Evolutionary conservation across 2,797 vertebrate species (phyloP).

Genomic region (Cirrhinus molitorella): DNA sequence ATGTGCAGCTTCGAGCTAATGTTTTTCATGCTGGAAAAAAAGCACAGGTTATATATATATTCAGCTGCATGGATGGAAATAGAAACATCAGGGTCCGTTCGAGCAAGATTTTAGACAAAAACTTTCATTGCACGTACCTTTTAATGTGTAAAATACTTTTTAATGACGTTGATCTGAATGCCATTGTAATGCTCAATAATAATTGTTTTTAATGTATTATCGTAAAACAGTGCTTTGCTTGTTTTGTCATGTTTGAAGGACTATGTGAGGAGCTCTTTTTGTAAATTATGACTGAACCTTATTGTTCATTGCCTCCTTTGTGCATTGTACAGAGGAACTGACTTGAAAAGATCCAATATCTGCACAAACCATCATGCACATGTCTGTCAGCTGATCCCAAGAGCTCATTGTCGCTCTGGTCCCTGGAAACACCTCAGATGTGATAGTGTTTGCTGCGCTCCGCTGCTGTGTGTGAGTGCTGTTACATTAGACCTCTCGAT

Average conservation of each 20-base stretch:
- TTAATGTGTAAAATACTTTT: neutral
- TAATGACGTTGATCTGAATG: neutral
- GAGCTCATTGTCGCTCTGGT: neutral
- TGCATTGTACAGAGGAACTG: constrained; percentile 8
- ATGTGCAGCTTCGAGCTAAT: neutral
- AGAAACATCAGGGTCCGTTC: neutral
- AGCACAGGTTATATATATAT: neutral
- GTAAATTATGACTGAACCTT: constrained; percentile 33
- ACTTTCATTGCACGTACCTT: neutral
- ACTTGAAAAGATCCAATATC: constrained; percentile 27
- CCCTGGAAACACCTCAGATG: constrained; percentile 12
- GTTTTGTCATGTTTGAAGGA: constrained; percentile 46
- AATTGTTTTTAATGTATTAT: neutral
- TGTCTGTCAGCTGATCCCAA: neutral
- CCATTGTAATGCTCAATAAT: no score
- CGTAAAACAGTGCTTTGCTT: neutral
- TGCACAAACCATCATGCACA: constrained; percentile 1
- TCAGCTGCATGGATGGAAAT: constrained; percentile 6
- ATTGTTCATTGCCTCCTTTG: neutral
- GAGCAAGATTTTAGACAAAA: neutral
- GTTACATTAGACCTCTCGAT: constrained; percentile 18
- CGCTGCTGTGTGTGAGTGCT: neutral
- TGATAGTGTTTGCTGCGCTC: neutral
- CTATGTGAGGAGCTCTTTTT: constrained; percentile 9
- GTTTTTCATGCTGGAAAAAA: neutral